Conservation (phyloP, 2,113 vertebrate genomes). For the Psittacula cyanocephala region DNA sequence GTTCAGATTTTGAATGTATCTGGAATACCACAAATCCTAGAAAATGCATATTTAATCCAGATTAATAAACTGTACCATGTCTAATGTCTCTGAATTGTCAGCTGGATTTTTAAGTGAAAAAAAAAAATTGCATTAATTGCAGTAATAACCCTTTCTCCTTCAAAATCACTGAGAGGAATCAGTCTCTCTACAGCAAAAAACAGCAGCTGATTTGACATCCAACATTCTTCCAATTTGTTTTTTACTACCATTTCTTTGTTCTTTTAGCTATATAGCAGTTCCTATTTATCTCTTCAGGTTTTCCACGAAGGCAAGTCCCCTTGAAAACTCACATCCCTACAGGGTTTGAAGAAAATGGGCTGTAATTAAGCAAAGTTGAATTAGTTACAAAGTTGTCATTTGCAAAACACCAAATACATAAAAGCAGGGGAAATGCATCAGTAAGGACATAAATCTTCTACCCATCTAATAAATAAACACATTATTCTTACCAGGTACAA, state of each 20-base stretch:
- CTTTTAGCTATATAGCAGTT: background rate
- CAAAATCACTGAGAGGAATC: background rate
- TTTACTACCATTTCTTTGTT: background rate
- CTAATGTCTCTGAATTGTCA: background rate
- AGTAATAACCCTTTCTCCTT: background rate
- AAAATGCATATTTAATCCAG: background rate
- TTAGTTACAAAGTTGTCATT: conserved; percentile 45
- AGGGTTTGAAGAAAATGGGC: conserved; percentile 38
- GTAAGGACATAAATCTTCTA: conserved; percentile 50
- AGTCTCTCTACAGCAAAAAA: background rate
- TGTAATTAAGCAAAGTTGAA: conserved; percentile 43
- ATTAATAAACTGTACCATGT: background rate
- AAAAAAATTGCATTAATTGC: background rate
- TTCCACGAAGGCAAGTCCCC: background rate
- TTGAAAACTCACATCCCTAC: background rate
- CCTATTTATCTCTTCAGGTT: background rate
- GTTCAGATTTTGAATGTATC: background rate
- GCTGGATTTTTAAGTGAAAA: background rate
- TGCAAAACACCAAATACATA: conserved; percentile 39
- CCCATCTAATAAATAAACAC: conserved; percentile 46
- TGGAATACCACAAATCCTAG: background rate
- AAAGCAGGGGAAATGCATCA: conserved; percentile 42
- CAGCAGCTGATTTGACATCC: background rate
- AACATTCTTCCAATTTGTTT: background rate
- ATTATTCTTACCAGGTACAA: conserved; percentile 57